Evolutionary conservation across 1,140 invertebrate species (phyloP).

Genomic region (Globodera rostochiensis): DNA sequence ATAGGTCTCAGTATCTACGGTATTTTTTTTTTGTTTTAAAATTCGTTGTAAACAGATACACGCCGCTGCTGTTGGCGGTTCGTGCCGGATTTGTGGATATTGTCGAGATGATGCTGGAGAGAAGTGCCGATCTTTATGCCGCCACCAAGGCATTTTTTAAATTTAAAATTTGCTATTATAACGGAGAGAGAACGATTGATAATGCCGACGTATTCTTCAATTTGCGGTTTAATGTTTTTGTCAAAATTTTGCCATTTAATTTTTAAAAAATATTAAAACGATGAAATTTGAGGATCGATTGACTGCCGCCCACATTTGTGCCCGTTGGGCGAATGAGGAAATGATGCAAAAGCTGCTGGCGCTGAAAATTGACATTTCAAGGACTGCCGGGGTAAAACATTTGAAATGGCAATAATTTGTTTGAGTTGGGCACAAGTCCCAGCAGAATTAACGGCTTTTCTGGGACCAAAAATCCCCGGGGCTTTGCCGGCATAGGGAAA

Average conservation of each 20-base stretch:
- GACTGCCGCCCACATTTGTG: slow-evolving; percentile 55
- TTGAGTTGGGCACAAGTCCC: neutral
- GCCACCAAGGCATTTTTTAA: slow-evolving; percentile 51
- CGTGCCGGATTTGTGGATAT: slow-evolving; percentile 51
- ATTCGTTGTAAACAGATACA: slow-evolving; percentile 49
- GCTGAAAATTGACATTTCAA: slow-evolving; percentile 44
- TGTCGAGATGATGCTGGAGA: slow-evolving; percentile 48
- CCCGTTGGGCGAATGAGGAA: slow-evolving; percentile 55
- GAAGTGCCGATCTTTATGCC: slow-evolving; percentile 56
- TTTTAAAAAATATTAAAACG: neutral
- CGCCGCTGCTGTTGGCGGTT: slow-evolving; percentile 56
- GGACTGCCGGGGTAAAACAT: slow-evolving; percentile 52
- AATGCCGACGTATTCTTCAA: no score
- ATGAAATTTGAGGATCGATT: slow-evolving; percentile 51
- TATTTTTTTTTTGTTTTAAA: no score
- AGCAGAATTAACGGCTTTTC: neutral
- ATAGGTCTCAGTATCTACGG: no score
- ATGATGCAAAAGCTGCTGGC: slow-evolving; percentile 47
- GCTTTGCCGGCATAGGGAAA: slow-evolving; percentile 2
- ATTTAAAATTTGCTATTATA: slow-evolving; percentile 1
- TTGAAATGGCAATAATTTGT: neutral
- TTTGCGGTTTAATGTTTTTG: no score
- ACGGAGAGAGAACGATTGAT: no score
- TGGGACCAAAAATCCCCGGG: neutral
- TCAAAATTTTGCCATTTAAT: no score